Conservation (phyloP, 2,797 vertebrate genomes). For the Emys orbicularis region DNA sequence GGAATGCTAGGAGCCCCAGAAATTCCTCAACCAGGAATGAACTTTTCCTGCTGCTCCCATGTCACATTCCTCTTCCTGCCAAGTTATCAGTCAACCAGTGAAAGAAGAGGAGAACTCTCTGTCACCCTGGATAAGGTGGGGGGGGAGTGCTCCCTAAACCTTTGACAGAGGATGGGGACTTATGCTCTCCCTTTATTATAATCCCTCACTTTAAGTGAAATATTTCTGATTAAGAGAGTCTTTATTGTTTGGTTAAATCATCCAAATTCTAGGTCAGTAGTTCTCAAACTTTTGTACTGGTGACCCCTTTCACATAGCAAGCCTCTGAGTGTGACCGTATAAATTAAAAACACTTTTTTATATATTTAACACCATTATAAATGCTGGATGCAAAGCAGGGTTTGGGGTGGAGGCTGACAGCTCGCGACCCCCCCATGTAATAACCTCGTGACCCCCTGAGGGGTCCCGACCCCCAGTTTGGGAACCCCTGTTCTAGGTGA, state of each 20-base stretch:
- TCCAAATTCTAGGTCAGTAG: neutral
- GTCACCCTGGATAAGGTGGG: fast-evolving
- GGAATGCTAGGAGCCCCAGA: neutral
- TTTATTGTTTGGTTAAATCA: neutral
- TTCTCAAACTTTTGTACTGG: no score
- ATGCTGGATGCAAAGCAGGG: no score
- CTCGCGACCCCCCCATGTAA: no score
- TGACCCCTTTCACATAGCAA: no score
- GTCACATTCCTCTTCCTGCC: neutral
- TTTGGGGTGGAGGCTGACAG: no score
- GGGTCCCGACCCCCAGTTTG: no score
- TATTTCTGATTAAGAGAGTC: neutral
- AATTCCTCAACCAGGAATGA: neutral
- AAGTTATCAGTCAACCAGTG: neutral
- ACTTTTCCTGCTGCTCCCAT: neutral
- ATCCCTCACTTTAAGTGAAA: neutral
- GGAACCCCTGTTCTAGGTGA: neutral
- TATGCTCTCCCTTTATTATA: neutral
- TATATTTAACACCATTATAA: no score
- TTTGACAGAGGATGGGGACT: neutral
- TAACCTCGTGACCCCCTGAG: no score
- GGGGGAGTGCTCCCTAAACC: neutral
- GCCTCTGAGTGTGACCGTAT: no score
- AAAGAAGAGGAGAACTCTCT: neutral
- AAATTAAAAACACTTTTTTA: no score